Conservation (phyloP, 2,113 vertebrate genomes). For the Hippopotamus amphibius region DNA sequence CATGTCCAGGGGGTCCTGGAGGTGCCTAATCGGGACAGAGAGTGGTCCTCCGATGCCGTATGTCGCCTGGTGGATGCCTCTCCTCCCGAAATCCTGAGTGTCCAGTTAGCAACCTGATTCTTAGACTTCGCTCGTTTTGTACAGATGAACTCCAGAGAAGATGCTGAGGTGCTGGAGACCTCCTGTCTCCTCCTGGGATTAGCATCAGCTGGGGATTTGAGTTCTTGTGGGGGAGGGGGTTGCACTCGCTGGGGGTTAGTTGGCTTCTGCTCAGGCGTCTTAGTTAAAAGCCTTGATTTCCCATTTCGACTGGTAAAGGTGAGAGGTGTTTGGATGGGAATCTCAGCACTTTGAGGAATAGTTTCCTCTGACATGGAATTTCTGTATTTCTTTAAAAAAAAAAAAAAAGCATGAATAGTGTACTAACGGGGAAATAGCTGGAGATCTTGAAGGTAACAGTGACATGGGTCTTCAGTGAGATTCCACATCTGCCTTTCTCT, state of each 20-base stretch:
- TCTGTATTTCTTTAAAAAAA: neutral
- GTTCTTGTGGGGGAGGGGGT: neutral
- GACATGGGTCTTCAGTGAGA: rapidly evolving
- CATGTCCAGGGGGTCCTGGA: rapidly evolving
- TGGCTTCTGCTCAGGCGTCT: neutral
- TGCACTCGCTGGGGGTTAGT: rapidly evolving
- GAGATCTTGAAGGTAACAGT: neutral
- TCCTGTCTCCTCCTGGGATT: too few species aligned
- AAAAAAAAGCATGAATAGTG: neutral
- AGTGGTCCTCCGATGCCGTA: neutral
- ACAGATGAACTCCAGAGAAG: neutral
- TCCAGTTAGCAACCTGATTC: neutral
- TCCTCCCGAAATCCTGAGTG: rapidly evolving
- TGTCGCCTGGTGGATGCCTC: rapidly evolving
- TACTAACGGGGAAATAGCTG: rapidly evolving
- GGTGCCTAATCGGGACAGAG: rapidly evolving
- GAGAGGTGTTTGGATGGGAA: neutral
- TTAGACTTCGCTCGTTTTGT: neutral
- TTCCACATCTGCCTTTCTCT: neutral
- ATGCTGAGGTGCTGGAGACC: neutral
- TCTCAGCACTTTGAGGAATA: rapidly evolving
- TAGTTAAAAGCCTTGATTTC: neutral
- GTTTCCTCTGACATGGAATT: neutral
- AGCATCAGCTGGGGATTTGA: rapidly evolving
- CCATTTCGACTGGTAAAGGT: neutral